Evolutionary conservation across 2,797 vertebrate genomes (phyloP).

Genomic region (Cryptoprocta ferox): DNA sequence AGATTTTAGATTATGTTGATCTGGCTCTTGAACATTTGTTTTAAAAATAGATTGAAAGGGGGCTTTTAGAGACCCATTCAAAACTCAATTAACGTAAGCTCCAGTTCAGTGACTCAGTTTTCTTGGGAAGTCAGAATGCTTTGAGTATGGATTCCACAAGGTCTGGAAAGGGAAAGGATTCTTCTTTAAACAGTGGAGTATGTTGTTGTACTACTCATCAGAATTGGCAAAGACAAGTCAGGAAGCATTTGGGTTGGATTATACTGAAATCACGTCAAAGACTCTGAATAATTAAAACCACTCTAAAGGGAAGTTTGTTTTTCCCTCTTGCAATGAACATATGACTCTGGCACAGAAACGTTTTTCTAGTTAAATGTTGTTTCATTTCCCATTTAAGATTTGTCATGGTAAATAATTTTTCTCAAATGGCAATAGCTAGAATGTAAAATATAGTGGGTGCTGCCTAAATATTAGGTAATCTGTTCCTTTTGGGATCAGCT

Average conservation of each 20-base stretch:
- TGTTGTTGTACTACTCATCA: neutral
- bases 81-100: neutral
- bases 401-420: slow-evolving; percentile 54
- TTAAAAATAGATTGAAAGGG: neutral
- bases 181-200: neutral
- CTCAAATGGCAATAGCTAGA: neutral
- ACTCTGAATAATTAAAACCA: slow-evolving; percentile 76
- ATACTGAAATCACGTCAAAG: slow-evolving; percentile 67
- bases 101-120: slow-evolving; percentile 21
- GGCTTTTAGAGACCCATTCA: neutral
- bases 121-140: neutral
- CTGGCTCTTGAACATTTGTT: neutral
- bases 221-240: neutral
- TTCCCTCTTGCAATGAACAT: slow-evolving; percentile 49
- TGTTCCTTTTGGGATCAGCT: neutral
- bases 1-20: neutral
- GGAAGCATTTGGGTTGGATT: slow-evolving; percentile 59
- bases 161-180: slow-evolving; percentile 13
- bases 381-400: slow-evolving; percentile 70
- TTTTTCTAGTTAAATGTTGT: slow-evolving; percentile 60
- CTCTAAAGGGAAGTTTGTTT: slow-evolving; percentile 71
- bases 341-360: slow-evolving; percentile 32
- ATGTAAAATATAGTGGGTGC: neutral
- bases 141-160: neutral
- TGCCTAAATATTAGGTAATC: neutral